A percentile compares a stretch with the other conserved stretches of the same genome.
These are phyloP conservation scores for Sogatella furcifera DNA, from an alignment of 1,140 invertebrate genomes.

Conservation along the genomic window DNA sequence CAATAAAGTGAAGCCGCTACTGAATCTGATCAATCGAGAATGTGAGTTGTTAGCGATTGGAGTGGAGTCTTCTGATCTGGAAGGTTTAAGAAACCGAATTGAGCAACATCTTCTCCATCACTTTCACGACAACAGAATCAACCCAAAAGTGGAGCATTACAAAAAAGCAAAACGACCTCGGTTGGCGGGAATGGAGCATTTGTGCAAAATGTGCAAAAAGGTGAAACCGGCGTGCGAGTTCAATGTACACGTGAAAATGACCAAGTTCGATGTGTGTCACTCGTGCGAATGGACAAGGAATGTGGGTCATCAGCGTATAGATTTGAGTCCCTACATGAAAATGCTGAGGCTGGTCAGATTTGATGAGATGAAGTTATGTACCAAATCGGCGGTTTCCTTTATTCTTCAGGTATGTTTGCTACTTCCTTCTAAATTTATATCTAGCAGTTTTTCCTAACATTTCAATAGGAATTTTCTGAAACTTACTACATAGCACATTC, in stretches of 20 bases:
- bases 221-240: slow-evolving; percentile 16
- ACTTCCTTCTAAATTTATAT: too few relatives aligned
- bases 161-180: slow-evolving; percentile 4
- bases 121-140: slow-evolving; percentile 18
- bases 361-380: slow-evolving; percentile 17
- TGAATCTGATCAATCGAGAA: slow-evolving; percentile 46
- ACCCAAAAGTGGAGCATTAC: slow-evolving; percentile 11
- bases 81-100: slow-evolving; percentile 45
- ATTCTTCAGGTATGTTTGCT: slow-evolving; percentile 11
- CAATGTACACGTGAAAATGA: slow-evolving; percentile 14
- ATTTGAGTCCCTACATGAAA: slow-evolving; percentile 17
- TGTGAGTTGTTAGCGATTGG: slow-evolving; percentile 41
- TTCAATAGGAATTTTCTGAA: too few relatives aligned
- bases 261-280: slow-evolving; percentile 16
- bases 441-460: too few relatives aligned
- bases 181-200: slow-evolving; percentile 4
- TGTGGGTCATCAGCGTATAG: slow-evolving; percentile 18
- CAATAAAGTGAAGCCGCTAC: slow-evolving; percentile 38
- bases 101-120: slow-evolving; percentile 19
- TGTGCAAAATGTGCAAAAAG: slow-evolving; percentile 18
- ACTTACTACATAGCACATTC: too few relatives aligned
- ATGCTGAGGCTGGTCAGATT: slow-evolving; percentile 18
- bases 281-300: slow-evolving; percentile 20
- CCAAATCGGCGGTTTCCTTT: slow-evolving; percentile 17
- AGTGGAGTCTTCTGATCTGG: slow-evolving; percentile 36